Percentiles rank a stretch among this genome's conserved stretches.
These are phyloP conservation scores for Cyrtonyx montezumae DNA, from an alignment of 2,113 vertebrate species.

Conservation along the genomic window DNA sequence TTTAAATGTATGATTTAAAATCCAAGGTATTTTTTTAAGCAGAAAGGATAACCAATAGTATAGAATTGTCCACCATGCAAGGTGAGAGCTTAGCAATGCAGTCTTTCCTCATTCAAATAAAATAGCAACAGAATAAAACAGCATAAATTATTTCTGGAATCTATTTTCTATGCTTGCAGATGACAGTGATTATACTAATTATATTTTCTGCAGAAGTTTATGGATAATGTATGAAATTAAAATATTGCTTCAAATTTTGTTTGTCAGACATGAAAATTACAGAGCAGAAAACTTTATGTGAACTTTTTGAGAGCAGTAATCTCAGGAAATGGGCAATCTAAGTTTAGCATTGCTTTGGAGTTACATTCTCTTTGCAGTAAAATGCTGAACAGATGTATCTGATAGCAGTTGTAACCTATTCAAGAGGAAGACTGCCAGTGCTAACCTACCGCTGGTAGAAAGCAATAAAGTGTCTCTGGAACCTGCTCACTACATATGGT, in stretches of 20 bases:
- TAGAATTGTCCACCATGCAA: not conserved
- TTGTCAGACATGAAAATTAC: constrained; percentile 46
- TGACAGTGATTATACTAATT: constrained; percentile 47
- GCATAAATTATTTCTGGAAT: constrained; percentile 34
- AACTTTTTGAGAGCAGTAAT: constrained; percentile 52
- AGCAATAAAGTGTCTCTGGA: constrained; percentile 55
- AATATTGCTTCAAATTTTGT: constrained; percentile 21
- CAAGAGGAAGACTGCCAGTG: constrained; percentile 37
- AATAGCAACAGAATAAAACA: not conserved
- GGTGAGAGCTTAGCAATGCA: not conserved
- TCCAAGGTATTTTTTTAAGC: not conserved
- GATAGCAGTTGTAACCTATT: constrained; percentile 56
- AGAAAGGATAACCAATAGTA: not conserved
- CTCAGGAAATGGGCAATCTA: constrained; percentile 53
- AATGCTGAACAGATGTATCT: constrained; percentile 67
- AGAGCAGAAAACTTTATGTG: constrained; percentile 9
- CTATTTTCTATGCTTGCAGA: constrained; percentile 21
- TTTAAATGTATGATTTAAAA: not conserved
- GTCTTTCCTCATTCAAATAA: not conserved
- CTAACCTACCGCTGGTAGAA: constrained; percentile 49
- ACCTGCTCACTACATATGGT: constrained; percentile 60
- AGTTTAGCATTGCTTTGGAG: constrained; percentile 52
- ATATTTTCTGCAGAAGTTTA: constrained; percentile 35
- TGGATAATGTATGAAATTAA: constrained; percentile 48
- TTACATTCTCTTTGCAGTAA: constrained; percentile 13